Conservation (phyloP, 2,797 vertebrate species). For the Neosilurus hyrtlii region DNA sequence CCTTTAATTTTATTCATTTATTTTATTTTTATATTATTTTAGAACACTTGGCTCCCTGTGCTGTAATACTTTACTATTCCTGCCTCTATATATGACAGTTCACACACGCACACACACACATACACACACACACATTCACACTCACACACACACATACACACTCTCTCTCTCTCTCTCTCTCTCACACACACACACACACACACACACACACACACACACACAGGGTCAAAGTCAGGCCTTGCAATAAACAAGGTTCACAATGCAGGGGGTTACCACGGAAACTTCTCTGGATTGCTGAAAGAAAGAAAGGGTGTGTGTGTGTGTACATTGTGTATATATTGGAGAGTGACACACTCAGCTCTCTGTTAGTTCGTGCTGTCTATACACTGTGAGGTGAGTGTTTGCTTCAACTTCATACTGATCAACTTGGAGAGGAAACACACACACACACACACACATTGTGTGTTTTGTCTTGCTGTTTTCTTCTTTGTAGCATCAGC, state of each 20-base stretch:
- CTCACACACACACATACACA: no score
- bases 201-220: conserved; percentile 35
- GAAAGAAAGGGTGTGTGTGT: conserved; percentile 22
- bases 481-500: not conserved
- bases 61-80: not conserved
- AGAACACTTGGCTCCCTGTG: not conserved
- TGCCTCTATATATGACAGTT: not conserved
- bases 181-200: conserved; percentile 27
- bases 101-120: no score
- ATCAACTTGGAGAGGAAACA: conserved; percentile 9
- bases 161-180: not conserved
- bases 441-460: conserved; percentile 15
- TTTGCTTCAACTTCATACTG: conserved; percentile 10
- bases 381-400: conserved; percentile 67
- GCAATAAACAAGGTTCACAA: no score
- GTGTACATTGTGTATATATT: not conserved
- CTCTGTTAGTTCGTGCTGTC: conserved; percentile 44
- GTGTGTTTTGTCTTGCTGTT: not conserved
- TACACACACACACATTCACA: no score
- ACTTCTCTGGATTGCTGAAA: conserved; percentile 58
- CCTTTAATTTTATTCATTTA: not conserved
- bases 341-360: conserved; percentile 43
- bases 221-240: not conserved
- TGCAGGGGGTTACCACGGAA: conserved; percentile 83
- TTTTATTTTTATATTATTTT: not conserved